These are phyloP conservation scores for Drosophila rellima DNA, from an alignment of 2,888 invertebrate species.

Conservation along the genomic window DNA sequence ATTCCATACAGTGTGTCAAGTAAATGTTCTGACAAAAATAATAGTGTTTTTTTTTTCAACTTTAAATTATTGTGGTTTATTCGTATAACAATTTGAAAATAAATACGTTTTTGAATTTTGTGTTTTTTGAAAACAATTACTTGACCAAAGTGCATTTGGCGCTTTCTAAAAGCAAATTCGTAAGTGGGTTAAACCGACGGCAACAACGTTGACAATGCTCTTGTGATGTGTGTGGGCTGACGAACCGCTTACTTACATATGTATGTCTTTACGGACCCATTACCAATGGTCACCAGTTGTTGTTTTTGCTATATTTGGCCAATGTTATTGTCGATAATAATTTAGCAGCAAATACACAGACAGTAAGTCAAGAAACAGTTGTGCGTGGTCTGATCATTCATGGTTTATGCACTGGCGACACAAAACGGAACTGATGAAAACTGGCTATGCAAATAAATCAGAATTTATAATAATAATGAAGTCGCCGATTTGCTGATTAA, in stretches of 20 bases:
- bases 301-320: slow-evolving; percentile 52
- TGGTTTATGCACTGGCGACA: slow-evolving; percentile 9
- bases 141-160: slow-evolving; percentile 40
- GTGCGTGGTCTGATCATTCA: slow-evolving; percentile 49
- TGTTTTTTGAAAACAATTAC: neutral
- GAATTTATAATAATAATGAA: neutral
- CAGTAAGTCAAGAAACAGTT: slow-evolving; percentile 28
- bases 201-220: slow-evolving; percentile 44
- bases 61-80: too few relatives aligned
- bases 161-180: slow-evolving; percentile 63
- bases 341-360: slow-evolving; percentile 39
- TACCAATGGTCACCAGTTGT: slow-evolving; percentile 32
- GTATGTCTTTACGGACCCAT: slow-evolving; percentile 15
- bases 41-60: too few relatives aligned
- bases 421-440: slow-evolving; percentile 30
- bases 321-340: slow-evolving; percentile 48
- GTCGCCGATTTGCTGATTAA: slow-evolving; percentile 18
- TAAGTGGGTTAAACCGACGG: slow-evolving; percentile 61
- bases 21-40: too few relatives aligned
- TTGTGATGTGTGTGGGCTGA: slow-evolving; percentile 43
- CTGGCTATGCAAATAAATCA: slow-evolving; percentile 49
- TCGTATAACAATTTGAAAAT: too few relatives aligned
- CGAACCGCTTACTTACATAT: slow-evolving; percentile 33
- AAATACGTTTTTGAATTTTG: too few relatives aligned
- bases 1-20: too few relatives aligned